Evolutionary conservation across 2,888 invertebrate genomes (phyloP).

Genomic region (Phyllotreta striolata): DNA sequence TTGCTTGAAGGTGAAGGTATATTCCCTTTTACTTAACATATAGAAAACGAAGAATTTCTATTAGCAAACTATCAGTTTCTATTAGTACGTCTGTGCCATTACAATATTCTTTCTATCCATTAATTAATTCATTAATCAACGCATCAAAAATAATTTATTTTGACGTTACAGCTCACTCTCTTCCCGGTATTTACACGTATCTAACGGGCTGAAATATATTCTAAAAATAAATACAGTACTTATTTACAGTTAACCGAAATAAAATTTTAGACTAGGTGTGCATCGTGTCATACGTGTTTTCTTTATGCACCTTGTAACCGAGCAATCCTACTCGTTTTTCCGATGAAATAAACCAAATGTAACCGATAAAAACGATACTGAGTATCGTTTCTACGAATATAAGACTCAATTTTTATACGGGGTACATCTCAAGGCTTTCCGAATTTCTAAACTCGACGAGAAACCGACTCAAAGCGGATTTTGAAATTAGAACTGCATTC

Average conservation of each 20-base stretch:
- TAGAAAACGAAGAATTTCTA: no score
- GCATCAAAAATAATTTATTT: not conserved
- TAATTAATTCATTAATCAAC: no score
- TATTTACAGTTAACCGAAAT: constrained; percentile 31
- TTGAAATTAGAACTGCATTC: constrained; percentile 26
- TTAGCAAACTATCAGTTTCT: no score
- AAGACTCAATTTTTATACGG: constrained; percentile 43
- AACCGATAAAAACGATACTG: constrained; percentile 48
- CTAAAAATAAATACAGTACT: constrained; percentile 20
- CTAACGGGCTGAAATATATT: constrained; percentile 11
- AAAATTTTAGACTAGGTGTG: constrained; percentile 25
- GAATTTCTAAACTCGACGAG: no score
- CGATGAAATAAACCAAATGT: constrained; percentile 44
- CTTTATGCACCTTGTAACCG: constrained; percentile 36
- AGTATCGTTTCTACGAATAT: constrained; percentile 39
- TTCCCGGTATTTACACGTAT: constrained; percentile 21
- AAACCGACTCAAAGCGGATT: no score
- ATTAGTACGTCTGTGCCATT: no score
- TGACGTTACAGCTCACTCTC: not conserved
- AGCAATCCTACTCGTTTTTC: constrained; percentile 28
- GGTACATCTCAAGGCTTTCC: constrained; percentile 1
- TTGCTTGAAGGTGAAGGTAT: no score
- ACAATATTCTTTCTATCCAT: no score
- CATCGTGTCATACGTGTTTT: constrained; percentile 37
- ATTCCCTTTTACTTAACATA: no score